Evolutionary conservation across 2,888 invertebrate species (phyloP).

Genomic region (Cheilosia variabilis): DNA sequence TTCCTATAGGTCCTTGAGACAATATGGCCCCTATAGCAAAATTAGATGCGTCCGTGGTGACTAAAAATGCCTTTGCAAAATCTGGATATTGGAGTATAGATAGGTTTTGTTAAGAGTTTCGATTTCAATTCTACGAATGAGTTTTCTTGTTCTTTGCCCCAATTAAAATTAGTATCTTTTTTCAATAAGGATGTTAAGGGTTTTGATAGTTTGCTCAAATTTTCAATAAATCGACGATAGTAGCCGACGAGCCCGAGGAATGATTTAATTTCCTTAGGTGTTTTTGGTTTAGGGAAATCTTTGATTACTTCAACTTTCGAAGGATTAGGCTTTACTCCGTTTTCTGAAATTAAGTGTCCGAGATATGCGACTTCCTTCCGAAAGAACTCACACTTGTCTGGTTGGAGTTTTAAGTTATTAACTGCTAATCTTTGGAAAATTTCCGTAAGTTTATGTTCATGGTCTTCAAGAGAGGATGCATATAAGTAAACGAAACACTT

Average conservation of each 20-base stretch:
- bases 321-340: background rate
- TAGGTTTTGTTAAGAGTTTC: too few relatives aligned
- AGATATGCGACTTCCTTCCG: too few relatives aligned
- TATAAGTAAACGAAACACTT: too few relatives aligned
- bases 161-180: background rate
- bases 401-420: too few relatives aligned
- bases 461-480: too few relatives aligned
- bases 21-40: background rate
- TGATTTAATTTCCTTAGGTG: background rate
- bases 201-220: background rate
- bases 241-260: too few relatives aligned
- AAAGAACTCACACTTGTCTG: too few relatives aligned
- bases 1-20: background rate
- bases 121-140: background rate
- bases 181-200: conserved; percentile 5
- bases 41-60: background rate
- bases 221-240: background rate
- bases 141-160: conserved; percentile 1
- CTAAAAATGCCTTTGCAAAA: background rate
- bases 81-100: background rate
- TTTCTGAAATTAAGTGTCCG: background rate
- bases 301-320: background rate
- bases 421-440: too few relatives aligned
- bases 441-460: background rate
- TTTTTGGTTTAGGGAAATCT: background rate